Base-by-base conservation (phyloP, 2,113 vertebrate species). In the Hippocampus guttulatus region DNA sequence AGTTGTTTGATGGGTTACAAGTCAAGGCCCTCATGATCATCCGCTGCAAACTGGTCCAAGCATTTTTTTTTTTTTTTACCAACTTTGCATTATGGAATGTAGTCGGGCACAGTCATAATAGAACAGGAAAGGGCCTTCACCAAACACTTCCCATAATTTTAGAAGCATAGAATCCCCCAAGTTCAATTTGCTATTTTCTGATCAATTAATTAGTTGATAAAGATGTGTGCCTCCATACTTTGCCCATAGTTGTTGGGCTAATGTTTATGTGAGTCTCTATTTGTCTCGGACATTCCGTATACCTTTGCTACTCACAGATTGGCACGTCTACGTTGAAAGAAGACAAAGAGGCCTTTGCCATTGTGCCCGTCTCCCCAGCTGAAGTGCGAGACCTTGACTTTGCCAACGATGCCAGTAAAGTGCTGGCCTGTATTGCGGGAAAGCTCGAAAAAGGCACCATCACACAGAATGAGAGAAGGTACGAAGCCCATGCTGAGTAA, bases 391-490 rank as follows among this genome's bases (percentile, higher is more conserved):
- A 99, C 87, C 91, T 99, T 66, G 97, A 99, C 86, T 99, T 99
- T 90, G 97, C 97, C 14, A 99, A 99, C 0, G 97, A 99, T 69
- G 97, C 97, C 64, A 99, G 97, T 84, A 98, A 98, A 89, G 97
- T 98, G 52, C 87, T 99, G 67, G 96, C 97, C 41, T 98, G 96
- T 54, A 98, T 98, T 10, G 96, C 97, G 58, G 97, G 96, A 76
- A 99, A 99, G 87, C 71, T 99, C 87, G 97, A 99, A 84, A 99
- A 97, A 76, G 97, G 97, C 63, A 99, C 97, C 38, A 96, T 99
- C 83, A 99, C 97, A 1, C 97, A 99, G 91, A 99, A 99, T 25
- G 97, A 99, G 75, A 93, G 97, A 81, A 94, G 97, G 97, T 98
- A 89, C 3, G 7, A 62, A 51, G n/a, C 9, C 2, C 12, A 33